A percentile compares a stretch with the other conserved stretches of the same genome.
Conservation (phyloP, 2,797 vertebrate genomes). For the Chelidonichthys spinosus region DNA sequence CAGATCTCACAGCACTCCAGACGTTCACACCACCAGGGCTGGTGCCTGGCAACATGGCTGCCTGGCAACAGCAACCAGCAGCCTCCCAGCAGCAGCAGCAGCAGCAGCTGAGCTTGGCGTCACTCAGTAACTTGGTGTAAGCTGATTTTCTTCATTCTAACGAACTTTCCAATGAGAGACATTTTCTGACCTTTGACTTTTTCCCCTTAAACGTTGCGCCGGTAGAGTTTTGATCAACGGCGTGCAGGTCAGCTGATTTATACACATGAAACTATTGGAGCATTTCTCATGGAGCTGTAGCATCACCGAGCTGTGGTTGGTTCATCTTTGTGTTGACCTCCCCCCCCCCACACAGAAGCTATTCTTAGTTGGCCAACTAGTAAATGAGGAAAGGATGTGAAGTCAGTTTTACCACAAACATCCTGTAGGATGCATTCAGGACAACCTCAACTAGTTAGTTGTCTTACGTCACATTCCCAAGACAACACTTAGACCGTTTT, state of each 20-base stretch:
- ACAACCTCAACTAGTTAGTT: background rate
- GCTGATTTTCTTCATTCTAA: slow-evolving; percentile 46
- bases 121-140: slow-evolving; percentile 95
- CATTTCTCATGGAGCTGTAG: slow-evolving; percentile 37
- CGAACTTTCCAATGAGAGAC: background rate
- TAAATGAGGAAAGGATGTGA: background rate
- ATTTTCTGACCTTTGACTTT: slow-evolving; percentile 45
- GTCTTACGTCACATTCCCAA: background rate
- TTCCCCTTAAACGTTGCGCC: background rate
- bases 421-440: background rate
- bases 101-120: slow-evolving; percentile 88
- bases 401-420: background rate
- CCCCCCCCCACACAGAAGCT: too few relatives aligned
- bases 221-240: background rate
- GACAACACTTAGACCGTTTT: background rate
- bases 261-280: slow-evolving; percentile 26
- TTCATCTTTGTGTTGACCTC: slow-evolving; percentile 78
- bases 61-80: slow-evolving; percentile 91
- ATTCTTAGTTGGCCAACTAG: background rate
- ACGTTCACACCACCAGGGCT: slow-evolving; percentile 93
- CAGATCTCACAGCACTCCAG: slow-evolving; percentile 94
- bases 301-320: slow-evolving; percentile 61
- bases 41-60: slow-evolving; percentile 92
- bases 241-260: slow-evolving; percentile 17
- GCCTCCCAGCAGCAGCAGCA: slow-evolving; percentile 88